Evolutionary conservation across 2,888 invertebrate genomes (phyloP), one percentile per base, ranked within the genome.

Genomic region (Hoplodrina ambigua): DNA sequence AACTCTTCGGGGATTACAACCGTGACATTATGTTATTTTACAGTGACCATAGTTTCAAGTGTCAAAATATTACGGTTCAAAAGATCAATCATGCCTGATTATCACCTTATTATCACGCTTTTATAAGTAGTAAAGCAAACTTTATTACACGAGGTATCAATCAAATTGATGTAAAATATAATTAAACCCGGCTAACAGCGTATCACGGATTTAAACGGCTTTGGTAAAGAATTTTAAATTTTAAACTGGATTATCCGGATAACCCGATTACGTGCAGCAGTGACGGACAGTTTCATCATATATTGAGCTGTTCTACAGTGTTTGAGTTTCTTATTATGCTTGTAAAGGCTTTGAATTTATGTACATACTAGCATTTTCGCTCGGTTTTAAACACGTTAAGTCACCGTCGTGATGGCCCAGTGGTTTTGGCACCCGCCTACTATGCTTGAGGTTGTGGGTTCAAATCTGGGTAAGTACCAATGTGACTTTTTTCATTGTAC

Each of bases 171-270:
- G 69, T 72, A 69, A 78, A 81, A 85, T 79, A 74, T 82, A 77
- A 82, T 80, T 81, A 78, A 80, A 79, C 68, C 61, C 76, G 58
- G 78, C 75, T 84, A 77, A 82, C 82, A 73, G 78, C 53, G 77
- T 78, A 83, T 82, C 74, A 68, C 72, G 80, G 71, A 75, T 69
- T 77, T 72, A 86, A 82, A 75, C 82, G 82, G 87, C 82, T 88
- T 85, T 81, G 70, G 80, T 69, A 70, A 80, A 77, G 85, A 84
- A 86, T 88, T 89, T 89, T 83, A 87, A 88, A 87, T 87, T 86
- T 88, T 81, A 87, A 87, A 85, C 82, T 68, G 82, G 89, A 87
- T 90, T 72, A 89, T 84, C 85, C 84, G 73, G 62, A 50, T 66
- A 73, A 81, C 41, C 74, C 83, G 86, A 87, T 88, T 88, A 88